Conservation (phyloP, 2,797 vertebrate species). For the Gambusia yucatana region DNA sequence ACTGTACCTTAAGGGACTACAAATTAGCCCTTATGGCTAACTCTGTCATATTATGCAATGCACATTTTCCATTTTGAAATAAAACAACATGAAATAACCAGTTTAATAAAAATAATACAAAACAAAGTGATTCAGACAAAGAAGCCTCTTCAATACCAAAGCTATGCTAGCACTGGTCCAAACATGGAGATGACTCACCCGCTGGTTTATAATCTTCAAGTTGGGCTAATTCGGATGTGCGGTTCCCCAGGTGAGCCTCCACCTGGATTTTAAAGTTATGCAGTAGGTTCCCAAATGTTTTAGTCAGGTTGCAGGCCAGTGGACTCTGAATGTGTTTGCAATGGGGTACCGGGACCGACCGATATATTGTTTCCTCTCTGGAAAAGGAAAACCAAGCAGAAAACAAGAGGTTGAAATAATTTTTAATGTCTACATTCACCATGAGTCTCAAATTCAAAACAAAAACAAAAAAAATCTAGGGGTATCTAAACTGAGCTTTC, state of each 20-base stretch:
- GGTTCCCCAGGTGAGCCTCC: background rate
- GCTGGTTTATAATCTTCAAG: rapidly evolving
- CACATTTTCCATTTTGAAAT: no score
- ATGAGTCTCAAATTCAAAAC: no score
- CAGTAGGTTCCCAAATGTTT: background rate
- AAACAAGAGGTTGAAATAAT: background rate
- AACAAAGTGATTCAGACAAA: background rate
- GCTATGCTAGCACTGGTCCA: background rate
- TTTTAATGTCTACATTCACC: no score
- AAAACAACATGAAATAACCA: background rate
- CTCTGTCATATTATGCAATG: no score
- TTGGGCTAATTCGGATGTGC: rapidly evolving
- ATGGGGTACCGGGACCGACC: background rate
- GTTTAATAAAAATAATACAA: background rate
- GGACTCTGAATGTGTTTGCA: constrained; percentile 51
- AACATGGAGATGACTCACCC: constrained; percentile 43
- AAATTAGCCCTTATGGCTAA: no score
- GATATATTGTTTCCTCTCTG: rapidly evolving
- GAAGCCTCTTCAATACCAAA: background rate
- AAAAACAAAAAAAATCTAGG: no score
- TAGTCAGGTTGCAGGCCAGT: constrained; percentile 59
- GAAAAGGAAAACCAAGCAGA: background rate
- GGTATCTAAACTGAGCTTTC: no score
- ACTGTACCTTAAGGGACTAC: no score
- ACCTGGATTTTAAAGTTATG: background rate